These are phyloP conservation scores for Cephus pygmeus DNA, from an alignment of 2,888 invertebrate species.

Conservation along the genomic window DNA sequence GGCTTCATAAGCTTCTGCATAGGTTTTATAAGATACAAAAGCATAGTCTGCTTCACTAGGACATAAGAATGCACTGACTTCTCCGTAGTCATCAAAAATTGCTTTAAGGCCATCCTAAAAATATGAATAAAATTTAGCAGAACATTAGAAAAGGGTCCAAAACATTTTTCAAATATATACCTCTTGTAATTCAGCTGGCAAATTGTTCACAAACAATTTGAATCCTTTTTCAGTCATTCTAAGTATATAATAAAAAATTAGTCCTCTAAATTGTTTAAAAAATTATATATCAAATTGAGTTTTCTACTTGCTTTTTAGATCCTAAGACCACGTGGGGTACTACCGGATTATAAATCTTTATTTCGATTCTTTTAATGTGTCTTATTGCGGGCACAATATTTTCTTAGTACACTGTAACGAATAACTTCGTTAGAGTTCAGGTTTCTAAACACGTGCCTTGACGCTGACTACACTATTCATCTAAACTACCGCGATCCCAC, in stretches of 20 bases:
- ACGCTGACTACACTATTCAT: too few species aligned
- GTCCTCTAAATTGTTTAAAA: too few species aligned
- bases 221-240: constrained; percentile 25
- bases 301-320: background rate
- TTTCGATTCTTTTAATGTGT: too few species aligned
- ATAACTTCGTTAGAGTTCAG: too few species aligned
- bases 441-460: too few species aligned
- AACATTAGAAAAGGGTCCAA: background rate
- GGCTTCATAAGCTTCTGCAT: constrained; percentile 51
- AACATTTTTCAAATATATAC: constrained; percentile 22
- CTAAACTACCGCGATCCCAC: background rate
- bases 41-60: constrained; percentile 39
- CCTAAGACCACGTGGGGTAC: background rate
- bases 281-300: background rate
- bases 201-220: constrained; percentile 41
- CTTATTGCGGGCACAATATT: too few species aligned
- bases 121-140: background rate
- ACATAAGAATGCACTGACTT: constrained; percentile 31
- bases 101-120: constrained; percentile 41
- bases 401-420: too few species aligned
- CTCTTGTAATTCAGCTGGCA: constrained; percentile 47
- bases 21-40: constrained; percentile 44
- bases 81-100: constrained; percentile 44
- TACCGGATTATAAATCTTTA: background rate
- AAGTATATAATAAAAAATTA: background rate